These are phyloP conservation scores for Thumatha senex DNA, from an alignment of 2,888 invertebrate species.

Conservation along the genomic window DNA sequence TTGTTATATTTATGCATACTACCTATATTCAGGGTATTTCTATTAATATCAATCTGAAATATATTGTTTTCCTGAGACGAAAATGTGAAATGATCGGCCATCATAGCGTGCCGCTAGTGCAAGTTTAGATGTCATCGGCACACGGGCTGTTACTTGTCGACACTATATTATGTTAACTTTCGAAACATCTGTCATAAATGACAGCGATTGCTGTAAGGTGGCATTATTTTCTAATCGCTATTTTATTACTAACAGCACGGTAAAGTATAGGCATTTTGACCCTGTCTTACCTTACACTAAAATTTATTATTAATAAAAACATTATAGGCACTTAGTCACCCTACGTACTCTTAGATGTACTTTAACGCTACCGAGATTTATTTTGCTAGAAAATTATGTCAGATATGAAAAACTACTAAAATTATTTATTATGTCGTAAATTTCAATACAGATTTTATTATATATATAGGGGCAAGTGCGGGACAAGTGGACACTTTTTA, in stretches of 20 bases:
- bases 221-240: slow-evolving; percentile 31
- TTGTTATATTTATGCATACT: too few relatives aligned
- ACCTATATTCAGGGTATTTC: too few relatives aligned
- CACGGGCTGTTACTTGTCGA: neutral
- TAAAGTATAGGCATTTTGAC: slow-evolving; percentile 32
- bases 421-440: too few relatives aligned
- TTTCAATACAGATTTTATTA: too few relatives aligned
- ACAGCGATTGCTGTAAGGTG: slow-evolving; percentile 15
- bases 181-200: slow-evolving; percentile 6
- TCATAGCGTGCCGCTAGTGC: too few relatives aligned
- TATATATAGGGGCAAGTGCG: too few relatives aligned
- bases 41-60: too few relatives aligned
- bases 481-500: too few relatives aligned
- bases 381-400: neutral
- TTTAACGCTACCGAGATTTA: neutral
- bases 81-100: too few relatives aligned
- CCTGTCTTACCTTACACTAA: slow-evolving; percentile 15
- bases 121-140: too few relatives aligned
- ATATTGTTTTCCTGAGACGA: too few relatives aligned
- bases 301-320: slow-evolving; percentile 41
- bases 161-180: too few relatives aligned
- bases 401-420: neutral
- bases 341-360: neutral
- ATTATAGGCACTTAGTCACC: slow-evolving; percentile 23
- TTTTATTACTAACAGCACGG: slow-evolving; percentile 36